Evolutionary conservation across 2,113 vertebrate species (phyloP).

Genomic region (Gavialis gangeticus): DNA sequence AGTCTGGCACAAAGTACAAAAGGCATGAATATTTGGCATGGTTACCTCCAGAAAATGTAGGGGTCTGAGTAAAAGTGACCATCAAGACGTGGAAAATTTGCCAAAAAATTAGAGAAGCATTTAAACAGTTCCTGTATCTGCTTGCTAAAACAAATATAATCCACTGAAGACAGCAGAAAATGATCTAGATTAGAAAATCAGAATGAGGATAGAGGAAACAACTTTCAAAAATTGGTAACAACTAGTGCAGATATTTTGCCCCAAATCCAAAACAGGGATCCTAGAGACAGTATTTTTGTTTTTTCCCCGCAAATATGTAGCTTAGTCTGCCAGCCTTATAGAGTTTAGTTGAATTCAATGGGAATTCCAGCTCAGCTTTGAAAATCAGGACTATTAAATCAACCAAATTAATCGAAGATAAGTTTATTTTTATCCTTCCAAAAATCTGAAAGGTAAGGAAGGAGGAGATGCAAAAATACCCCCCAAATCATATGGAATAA

Average conservation of each 20-base stretch:
- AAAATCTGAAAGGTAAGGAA: background rate
- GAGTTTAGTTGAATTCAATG: background rate
- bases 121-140: background rate
- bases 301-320: background rate
- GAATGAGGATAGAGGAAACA: background rate
- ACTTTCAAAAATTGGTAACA: background rate
- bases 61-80: background rate
- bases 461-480: background rate
- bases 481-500: background rate
- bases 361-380: background rate
- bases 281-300: background rate
- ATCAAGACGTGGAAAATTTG: background rate
- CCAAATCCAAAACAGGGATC: background rate
- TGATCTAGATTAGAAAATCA: background rate
- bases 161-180: background rate
- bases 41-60: background rate
- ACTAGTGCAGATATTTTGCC: background rate
- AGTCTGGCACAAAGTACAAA: background rate
- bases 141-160: background rate
- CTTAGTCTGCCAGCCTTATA: background rate
- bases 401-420: background rate
- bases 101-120: background rate
- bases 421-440: background rate
- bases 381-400: background rate
- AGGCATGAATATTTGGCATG: background rate